Evolutionary conservation across 1,140 invertebrate species (phyloP).

Genomic region (Dreissena rostriformis): DNA sequence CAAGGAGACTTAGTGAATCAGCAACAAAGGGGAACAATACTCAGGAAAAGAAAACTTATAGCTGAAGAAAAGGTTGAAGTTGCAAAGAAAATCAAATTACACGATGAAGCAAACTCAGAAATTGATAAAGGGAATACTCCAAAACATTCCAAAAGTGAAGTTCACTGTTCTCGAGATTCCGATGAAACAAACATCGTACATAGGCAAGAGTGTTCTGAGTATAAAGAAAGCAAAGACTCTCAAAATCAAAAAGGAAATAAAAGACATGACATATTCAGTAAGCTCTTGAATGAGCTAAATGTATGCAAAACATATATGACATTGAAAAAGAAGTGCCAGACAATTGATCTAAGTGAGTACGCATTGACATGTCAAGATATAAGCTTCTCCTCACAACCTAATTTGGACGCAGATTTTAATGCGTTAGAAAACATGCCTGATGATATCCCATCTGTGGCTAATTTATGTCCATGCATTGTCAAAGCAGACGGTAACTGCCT

Average conservation of each 20-base stretch:
- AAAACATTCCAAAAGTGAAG: neutral
- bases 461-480: neutral
- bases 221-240: neutral
- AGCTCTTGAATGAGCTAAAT: neutral
- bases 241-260: no score
- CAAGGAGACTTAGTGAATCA: neutral
- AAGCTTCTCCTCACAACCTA: neutral
- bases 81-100: neutral
- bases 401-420: neutral
- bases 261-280: neutral
- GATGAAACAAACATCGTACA: neutral
- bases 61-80: neutral
- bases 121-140: no score
- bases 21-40: neutral
- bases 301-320: neutral
- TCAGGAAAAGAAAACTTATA: neutral
- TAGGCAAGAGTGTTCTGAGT: neutral
- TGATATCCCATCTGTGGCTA: neutral
- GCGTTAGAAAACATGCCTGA: neutral
- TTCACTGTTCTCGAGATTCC: neutral
- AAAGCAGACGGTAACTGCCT: slow-evolving; percentile 30
- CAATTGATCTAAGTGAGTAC: neutral
- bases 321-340: neutral
- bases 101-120: neutral
- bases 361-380: neutral